Conservation (phyloP, 2,888 invertebrate genomes). For the Scrobipalpa atriplicella region DNA sequence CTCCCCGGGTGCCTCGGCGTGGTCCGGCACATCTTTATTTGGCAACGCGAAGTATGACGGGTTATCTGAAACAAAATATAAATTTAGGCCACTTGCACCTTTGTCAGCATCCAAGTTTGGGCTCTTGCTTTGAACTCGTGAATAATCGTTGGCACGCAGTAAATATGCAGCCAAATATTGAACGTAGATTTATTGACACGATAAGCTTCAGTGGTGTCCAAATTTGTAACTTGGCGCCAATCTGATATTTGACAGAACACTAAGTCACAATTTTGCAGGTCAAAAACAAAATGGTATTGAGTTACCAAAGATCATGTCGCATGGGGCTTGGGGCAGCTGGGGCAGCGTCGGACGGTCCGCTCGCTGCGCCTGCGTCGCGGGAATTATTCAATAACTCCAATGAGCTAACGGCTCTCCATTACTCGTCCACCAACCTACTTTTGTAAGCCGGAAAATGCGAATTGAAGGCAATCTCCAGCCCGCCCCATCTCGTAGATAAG, state of each 20-base stretch:
- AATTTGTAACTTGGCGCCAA: neutral
- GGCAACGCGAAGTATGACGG: conserved; percentile 89
- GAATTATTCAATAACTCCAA: conserved; percentile 81
- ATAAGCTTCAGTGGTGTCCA: neutral
- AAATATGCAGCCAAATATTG: conserved; percentile 8
- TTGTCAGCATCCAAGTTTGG: conserved; percentile 17
- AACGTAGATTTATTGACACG: conserved; percentile 4
- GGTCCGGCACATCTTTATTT: conserved; percentile 73
- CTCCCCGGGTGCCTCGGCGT: conserved; percentile 58
- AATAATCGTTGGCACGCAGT: conserved; percentile 18
- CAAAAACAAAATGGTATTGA: neutral
- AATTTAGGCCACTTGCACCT: neutral
- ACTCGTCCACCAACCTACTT: conserved; percentile 75
- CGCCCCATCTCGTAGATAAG: conserved; percentile 51
- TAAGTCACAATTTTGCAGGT: neutral
- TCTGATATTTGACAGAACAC: neutral
- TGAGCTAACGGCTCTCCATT: conserved; percentile 78
- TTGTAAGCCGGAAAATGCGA: conserved; percentile 79
- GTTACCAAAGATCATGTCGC: conserved; percentile 54
- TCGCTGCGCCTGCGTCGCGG: conserved; percentile 51
- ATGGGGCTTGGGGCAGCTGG: conserved; percentile 42
- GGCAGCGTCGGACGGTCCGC: conserved; percentile 47
- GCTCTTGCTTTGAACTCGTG: neutral
- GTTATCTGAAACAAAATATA: conserved; percentile 84
- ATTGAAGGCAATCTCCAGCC: conserved; percentile 78